Evolutionary conservation across 2,888 invertebrate genomes (phyloP).

Genomic region (Pedicia rivosa): DNA sequence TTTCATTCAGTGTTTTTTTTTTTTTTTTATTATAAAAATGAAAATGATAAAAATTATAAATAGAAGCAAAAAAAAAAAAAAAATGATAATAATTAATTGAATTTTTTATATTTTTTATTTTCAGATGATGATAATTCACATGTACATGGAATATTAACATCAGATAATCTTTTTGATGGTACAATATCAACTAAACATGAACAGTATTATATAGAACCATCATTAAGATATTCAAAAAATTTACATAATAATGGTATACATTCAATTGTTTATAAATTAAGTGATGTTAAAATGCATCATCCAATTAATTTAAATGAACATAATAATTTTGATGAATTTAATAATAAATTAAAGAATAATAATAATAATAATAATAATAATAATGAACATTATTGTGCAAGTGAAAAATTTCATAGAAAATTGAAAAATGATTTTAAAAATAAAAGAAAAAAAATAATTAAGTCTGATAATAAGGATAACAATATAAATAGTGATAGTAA

Average conservation of each 20-base stretch:
- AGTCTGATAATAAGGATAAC: conserved; percentile 25
- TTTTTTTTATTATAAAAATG: too few species aligned
- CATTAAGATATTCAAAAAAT: conserved; percentile 22
- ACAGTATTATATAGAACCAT: conserved; percentile 65
- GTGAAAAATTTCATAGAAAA: conserved; percentile 24
- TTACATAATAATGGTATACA: conserved; percentile 38
- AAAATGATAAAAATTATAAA: too few species aligned
- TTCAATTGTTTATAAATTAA: conserved; percentile 68
- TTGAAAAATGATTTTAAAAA: conserved; percentile 17
- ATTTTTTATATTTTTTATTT: conserved; percentile 19
- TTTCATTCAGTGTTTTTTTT: too few species aligned
- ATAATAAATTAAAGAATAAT: neutral
- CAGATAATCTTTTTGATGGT: conserved; percentile 80
- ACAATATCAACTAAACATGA: conserved; percentile 61
- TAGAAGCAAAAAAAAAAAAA: too few species aligned
- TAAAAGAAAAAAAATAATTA: conserved; percentile 10
- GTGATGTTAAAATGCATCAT: conserved; percentile 52
- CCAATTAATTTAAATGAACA: neutral
- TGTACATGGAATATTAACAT: conserved; percentile 74
- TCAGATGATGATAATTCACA: conserved; percentile 66
- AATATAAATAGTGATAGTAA: conserved; percentile 20
- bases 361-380: conserved; percentile 3
- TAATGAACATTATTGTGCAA: conserved; percentile 25
- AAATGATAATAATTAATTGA: too few species aligned
- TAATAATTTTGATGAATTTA: neutral